phyloP scores from a whole-genome alignment of 2,113 vertebrate genomes.

The Heptranchias perlo region DNA sequence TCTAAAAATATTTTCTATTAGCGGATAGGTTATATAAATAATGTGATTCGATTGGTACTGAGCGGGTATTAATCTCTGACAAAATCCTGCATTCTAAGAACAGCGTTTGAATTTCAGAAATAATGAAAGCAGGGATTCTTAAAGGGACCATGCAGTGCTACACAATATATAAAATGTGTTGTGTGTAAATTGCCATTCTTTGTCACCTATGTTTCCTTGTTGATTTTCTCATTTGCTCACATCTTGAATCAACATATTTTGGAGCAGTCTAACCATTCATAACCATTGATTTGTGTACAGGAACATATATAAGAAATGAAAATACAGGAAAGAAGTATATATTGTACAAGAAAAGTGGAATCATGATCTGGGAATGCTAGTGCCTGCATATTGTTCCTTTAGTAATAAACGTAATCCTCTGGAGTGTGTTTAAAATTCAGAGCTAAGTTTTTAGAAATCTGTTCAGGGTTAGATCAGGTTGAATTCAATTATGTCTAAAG shows the following conservation, averaged over 20 bases:
- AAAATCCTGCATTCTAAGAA: conserved; percentile 33
- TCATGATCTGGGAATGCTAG: background rate
- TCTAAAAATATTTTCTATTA: conserved; percentile 38
- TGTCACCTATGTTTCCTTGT: background rate
- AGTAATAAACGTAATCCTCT: background rate
- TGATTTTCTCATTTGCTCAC: background rate
- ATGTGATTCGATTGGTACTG: conserved; percentile 33
- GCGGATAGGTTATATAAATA: conserved; percentile 35
- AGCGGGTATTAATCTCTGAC: conserved; percentile 8
- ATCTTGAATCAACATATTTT: background rate
- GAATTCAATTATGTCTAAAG: background rate
- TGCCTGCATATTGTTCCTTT: background rate
- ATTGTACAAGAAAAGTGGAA: background rate
- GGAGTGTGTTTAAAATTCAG: background rate
- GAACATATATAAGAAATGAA: background rate
- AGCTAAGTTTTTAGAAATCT: background rate
- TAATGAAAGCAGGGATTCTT: conserved; percentile 16
- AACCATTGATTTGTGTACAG: background rate
- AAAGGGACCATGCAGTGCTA: background rate
- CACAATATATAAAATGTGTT: background rate
- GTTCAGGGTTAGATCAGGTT: background rate
- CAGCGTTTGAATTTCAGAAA: conserved; percentile 1
- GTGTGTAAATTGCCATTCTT: background rate
- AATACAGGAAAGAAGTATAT: background rate
- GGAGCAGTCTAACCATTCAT: background rate